Percentiles rank a stretch among this genome's conserved stretches.
phyloP scores from a whole-genome alignment of 1,140 invertebrate species.

The Carposina sasakii region DNA sequence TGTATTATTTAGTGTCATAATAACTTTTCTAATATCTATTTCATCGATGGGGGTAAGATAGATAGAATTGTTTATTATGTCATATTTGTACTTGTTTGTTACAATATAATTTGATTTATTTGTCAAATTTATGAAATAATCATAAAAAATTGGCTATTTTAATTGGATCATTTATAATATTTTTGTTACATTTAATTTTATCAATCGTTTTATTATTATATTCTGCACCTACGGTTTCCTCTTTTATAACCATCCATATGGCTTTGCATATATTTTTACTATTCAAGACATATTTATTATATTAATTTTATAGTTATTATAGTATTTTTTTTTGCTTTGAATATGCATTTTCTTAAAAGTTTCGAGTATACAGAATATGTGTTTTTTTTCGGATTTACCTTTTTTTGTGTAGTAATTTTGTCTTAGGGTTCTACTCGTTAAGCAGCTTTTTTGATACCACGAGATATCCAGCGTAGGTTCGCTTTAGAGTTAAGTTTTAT shows the following conservation, averaged over 20 bases:
- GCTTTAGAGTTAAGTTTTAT: slow-evolving; percentile 2
- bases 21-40: not conserved
- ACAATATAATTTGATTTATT: not conserved
- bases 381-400: not conserved
- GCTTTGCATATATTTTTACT: not conserved
- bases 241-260: not conserved
- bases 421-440: not conserved
- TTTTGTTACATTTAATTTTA: not conserved
- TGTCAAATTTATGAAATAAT: not conserved
- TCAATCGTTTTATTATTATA: not conserved
- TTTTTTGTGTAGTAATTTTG: not conserved
- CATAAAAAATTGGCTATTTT: not conserved
- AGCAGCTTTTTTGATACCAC: not conserved
- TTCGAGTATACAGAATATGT: not conserved
- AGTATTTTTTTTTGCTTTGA: not conserved
- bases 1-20: not conserved
- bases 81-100: not conserved
- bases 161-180: not conserved
- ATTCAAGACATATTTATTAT: not conserved
- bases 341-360: not conserved
- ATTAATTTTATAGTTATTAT: no score
- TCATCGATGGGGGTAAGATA: not conserved
- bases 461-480: slow-evolving; percentile 2
- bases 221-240: not conserved
- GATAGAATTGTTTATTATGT: not conserved